Base-by-base conservation (phyloP, 2,888 invertebrate species). In the Nomada fucata region DNA sequence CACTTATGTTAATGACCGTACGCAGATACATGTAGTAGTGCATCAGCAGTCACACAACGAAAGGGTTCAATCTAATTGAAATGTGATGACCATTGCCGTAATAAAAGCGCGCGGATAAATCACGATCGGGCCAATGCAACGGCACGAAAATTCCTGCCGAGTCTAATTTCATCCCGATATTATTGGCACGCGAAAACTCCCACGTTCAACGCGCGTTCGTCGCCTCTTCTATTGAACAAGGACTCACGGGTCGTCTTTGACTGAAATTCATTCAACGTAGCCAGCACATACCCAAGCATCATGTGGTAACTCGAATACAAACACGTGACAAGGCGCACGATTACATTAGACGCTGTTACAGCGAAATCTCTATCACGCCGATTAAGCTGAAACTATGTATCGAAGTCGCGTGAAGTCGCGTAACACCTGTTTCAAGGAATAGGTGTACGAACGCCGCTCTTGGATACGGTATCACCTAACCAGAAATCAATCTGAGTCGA, bases 1-100 rank as follows among this genome's bases (percentile, higher is more conserved):
- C 81, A 70, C 82, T 76, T 83, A 81, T 83, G 76, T 69, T 83
- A 83, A 83, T 81, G 67, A 75, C 63, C 67, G 68, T 26, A 44
- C 67, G 47, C 23, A 29, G 55, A 36, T 50, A 75, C 26, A 15
- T 11, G 20, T n/a, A 36, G 36, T 36, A 36, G 36, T 36, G 36
- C 36, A 36, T 36, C 36, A 36, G 69, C 3, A 57, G 57, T 52
- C 29, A 47, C 65, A 36, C 50, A 59, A 20, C 15, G 44, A 75
- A 71, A 36, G 11, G 55, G 53, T 65, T 42, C 44, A 63, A 72
- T 71, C 75, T 71, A 50, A 61, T 75, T 75, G 71, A 82, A 72
- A 80, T 68, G 59, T 59, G 59, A 82, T 59, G 59, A 82, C 73
- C 71, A 76, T 63, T 52, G 59, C 53, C 53, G 72, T 65, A 55